These are phyloP conservation scores for Amphiura filiformis DNA, from an alignment of 35 echinoderm and acorn worm species.

Conservation along the genomic window DNA sequence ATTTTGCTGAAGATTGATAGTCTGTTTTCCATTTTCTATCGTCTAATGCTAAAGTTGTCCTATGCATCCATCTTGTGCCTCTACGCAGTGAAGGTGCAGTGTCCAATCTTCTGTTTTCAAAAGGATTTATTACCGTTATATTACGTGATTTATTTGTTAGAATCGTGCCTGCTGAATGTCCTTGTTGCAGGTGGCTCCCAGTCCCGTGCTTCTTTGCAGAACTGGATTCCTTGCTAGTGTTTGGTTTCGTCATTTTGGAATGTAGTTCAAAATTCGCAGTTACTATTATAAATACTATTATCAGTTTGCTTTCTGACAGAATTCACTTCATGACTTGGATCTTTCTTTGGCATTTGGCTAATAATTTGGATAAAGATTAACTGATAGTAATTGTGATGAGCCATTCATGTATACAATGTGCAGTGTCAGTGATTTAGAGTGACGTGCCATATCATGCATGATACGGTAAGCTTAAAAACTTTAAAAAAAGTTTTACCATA, in stretches of 20 bases:
- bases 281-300: too few relatives aligned
- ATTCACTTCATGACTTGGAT: too few relatives aligned
- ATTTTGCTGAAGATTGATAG: constrained; percentile 48
- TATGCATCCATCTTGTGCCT: constrained; percentile 95
- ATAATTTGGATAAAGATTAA: too few relatives aligned
- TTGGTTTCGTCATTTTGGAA: neutral
- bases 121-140: constrained; percentile 79
- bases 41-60: constrained; percentile 78
- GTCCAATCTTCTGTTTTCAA: constrained; percentile 31
- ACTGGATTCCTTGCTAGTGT: neutral
- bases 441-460: too few relatives aligned
- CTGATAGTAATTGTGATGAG: too few relatives aligned
- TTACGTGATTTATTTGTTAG: constrained; percentile 84
- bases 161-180: constrained; percentile 86
- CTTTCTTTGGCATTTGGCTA: too few relatives aligned
- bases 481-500: too few relatives aligned
- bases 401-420: too few relatives aligned
- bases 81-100: constrained; percentile 47
- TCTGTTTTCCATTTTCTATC: constrained; percentile 25
- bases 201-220: neutral
- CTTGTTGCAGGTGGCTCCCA: constrained; percentile 44
- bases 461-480: too few relatives aligned
- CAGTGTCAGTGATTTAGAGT: too few relatives aligned
- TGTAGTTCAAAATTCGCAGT: too few relatives aligned
- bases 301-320: too few relatives aligned